Evolutionary conservation across 2,888 invertebrate genomes (phyloP).

Genomic region (Pollenia amentaria): DNA sequence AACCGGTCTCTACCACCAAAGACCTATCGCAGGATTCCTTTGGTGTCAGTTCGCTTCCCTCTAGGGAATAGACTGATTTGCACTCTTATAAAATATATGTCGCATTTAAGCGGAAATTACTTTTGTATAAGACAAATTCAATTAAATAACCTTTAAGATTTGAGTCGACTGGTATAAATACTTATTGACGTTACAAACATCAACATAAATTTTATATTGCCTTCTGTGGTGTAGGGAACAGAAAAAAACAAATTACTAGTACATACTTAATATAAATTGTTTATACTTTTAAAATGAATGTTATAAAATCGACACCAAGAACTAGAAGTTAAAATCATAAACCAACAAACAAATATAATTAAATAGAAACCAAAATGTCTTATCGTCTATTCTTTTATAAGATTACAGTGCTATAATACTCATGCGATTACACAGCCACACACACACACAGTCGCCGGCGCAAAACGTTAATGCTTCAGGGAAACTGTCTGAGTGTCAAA

Average conservation of each 20-base stretch:
- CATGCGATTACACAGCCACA: background rate
- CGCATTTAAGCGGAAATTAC: too few relatives aligned
- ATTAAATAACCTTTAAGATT: too few relatives aligned
- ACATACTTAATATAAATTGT: background rate
- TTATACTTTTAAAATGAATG: slow-evolving; percentile 1
- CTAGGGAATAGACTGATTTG: too few relatives aligned
- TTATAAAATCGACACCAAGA: slow-evolving; percentile 36
- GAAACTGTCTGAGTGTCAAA: slow-evolving; percentile 2
- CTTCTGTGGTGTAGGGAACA: too few relatives aligned
- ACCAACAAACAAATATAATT: slow-evolving; percentile 22
- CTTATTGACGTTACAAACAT: too few relatives aligned
- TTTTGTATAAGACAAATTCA: too few relatives aligned
- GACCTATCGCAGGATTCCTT: too few relatives aligned
- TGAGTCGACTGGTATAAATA: too few relatives aligned
- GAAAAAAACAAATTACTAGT: background rate
- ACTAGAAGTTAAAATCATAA: slow-evolving; percentile 41
- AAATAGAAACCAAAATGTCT: slow-evolving; percentile 32
- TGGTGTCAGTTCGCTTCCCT: too few relatives aligned
- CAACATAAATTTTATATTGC: too few relatives aligned
- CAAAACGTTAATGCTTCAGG: background rate
- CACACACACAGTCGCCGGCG: background rate
- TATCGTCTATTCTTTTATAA: slow-evolving; percentile 52
- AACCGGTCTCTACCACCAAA: too few relatives aligned
- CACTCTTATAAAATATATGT: too few relatives aligned
- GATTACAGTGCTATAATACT: slow-evolving; percentile 41